These are phyloP conservation scores for Neosilurus hyrtlii DNA, from an alignment of 2,797 vertebrate genomes.

Conservation along the genomic window DNA sequence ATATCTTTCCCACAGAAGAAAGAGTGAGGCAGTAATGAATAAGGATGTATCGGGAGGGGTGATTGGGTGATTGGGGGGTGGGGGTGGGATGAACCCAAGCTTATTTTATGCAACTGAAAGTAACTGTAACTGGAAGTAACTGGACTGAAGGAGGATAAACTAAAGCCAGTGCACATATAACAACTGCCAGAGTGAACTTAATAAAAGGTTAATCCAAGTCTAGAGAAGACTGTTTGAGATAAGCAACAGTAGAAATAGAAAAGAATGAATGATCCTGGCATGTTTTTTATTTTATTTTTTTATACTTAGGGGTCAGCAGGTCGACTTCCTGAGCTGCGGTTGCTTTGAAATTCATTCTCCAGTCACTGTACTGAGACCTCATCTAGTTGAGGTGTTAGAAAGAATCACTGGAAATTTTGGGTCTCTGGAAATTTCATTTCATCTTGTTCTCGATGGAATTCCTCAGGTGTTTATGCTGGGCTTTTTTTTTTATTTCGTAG, in stretches of 20 bases:
- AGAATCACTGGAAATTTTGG: no score
- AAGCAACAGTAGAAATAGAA: not conserved
- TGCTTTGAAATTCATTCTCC: not conserved
- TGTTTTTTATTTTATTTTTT: not conserved
- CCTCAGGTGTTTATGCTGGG: not conserved
- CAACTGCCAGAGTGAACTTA: not conserved
- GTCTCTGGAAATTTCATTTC: not conserved
- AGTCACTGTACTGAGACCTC: no score
- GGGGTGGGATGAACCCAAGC: not conserved
- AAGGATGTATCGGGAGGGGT: not conserved
- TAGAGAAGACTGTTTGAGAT: no score
- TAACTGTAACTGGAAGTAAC: no score
- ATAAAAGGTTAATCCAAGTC: slow-evolving; percentile 8
- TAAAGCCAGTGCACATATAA: slow-evolving; percentile 20
- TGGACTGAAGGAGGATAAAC: not conserved
- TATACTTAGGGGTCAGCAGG: not conserved
- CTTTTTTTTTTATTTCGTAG: not conserved
- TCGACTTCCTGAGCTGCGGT: not conserved
- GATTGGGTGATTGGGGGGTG: no score
- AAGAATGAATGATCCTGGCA: not conserved
- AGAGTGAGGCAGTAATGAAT: not conserved
- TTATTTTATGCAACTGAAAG: not conserved
- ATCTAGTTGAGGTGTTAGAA: no score
- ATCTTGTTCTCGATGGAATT: not conserved
- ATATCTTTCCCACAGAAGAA: not conserved